A percentile compares a stretch with the other conserved stretches of the same genome.
Evolutionary conservation across 2,888 invertebrate genomes (phyloP).

Genomic region (Cremastinae sp.): DNA sequence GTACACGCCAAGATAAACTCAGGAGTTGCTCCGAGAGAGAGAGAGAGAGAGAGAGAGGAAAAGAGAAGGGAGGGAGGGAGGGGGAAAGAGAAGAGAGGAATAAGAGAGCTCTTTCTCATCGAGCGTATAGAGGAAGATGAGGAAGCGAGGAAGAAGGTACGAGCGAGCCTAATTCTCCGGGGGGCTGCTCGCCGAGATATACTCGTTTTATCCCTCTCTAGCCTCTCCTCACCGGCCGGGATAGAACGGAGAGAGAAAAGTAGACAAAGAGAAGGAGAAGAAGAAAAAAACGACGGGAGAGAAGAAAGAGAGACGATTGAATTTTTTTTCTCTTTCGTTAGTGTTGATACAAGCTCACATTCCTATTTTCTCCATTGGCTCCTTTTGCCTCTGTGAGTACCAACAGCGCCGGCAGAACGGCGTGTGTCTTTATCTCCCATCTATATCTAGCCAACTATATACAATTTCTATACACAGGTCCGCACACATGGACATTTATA

Average conservation of each 20-base stretch:
- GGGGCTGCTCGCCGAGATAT: slow-evolving; percentile 50
- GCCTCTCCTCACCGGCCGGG: neutral
- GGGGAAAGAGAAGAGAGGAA: slow-evolving; percentile 2
- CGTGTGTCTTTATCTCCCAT: slow-evolving; percentile 68
- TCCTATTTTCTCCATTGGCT: slow-evolving; percentile 68
- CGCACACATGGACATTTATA: slow-evolving; percentile 18
- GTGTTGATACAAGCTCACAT: slow-evolving; percentile 59
- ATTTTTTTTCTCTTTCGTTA: slow-evolving; percentile 45
- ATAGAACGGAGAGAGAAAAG: slow-evolving; percentile 16
- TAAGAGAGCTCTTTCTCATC: neutral
- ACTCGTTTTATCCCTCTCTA: slow-evolving; percentile 20
- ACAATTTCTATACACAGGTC: slow-evolving; percentile 23
- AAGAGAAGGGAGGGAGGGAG: neutral
- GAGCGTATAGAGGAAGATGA: slow-evolving; percentile 19
- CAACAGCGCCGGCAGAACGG: slow-evolving; percentile 50
- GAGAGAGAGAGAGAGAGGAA: slow-evolving; percentile 28
- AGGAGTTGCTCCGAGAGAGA: slow-evolving; percentile 35
- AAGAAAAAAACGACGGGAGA: neutral
- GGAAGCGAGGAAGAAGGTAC: neutral
- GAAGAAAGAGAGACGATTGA: slow-evolving; percentile 30
- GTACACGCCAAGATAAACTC: slow-evolving; percentile 60
- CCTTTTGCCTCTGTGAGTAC: slow-evolving; percentile 56
- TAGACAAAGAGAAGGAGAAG: slow-evolving; percentile 10
- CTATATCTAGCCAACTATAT: slow-evolving; percentile 64
- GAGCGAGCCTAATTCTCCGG: slow-evolving; percentile 63